These are phyloP conservation scores for Lycaon pictus DNA, from an alignment of 2,113 vertebrate species.

Conservation along the genomic window DNA sequence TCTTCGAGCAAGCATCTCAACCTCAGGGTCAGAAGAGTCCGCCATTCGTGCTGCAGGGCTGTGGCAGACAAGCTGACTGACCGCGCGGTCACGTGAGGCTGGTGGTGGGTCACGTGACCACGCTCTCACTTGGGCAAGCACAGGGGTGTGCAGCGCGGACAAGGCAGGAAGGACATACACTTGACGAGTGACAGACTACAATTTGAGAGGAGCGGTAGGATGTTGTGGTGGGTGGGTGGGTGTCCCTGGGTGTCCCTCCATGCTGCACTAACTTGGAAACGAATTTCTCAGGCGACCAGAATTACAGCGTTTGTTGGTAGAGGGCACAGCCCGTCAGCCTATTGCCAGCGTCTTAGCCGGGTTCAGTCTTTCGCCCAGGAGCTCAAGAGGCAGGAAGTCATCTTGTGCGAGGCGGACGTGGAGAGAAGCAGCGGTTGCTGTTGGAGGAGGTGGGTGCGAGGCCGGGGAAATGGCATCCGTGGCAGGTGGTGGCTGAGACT, in stretches of 20 bases:
- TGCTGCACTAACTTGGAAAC: neutral
- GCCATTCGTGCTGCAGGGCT: neutral
- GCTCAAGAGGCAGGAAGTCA: neutral
- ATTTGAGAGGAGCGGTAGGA: neutral
- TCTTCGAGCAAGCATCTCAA: neutral
- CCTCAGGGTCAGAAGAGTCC: neutral
- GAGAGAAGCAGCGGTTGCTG: neutral
- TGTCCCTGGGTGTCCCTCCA: neutral
- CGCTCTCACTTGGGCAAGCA: fast-evolving
- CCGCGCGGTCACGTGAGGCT: neutral
- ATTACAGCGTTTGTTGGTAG: neutral
- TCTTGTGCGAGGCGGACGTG: neutral
- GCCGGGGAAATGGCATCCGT: neutral
- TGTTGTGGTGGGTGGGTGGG: neutral
- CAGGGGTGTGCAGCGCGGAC: neutral
- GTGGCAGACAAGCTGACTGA: neutral
- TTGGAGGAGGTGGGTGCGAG: conserved; percentile 6
- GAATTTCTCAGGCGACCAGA: neutral
- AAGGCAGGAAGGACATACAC: neutral
- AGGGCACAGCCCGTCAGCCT: neutral
- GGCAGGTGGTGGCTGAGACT: neutral
- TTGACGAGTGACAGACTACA: neutral
- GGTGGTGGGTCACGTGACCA: neutral
- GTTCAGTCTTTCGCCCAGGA: neutral
- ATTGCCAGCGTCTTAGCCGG: neutral